Base-by-base conservation (phyloP, 1,140 invertebrate genomes). In the Lepidurus packardi region DNA sequence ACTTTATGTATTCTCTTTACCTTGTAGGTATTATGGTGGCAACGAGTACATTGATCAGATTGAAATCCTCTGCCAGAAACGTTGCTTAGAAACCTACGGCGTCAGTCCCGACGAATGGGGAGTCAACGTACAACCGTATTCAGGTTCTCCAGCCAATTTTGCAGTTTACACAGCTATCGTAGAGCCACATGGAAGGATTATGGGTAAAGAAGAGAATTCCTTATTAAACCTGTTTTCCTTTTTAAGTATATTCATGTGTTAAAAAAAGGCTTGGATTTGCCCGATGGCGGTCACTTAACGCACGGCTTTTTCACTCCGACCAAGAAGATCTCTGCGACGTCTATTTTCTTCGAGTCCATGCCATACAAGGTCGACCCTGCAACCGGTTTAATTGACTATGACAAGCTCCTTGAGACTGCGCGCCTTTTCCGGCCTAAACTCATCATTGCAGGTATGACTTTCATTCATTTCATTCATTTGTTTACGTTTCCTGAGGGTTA, bases 281-380 rank as follows among this genome's bases (percentile, higher is more conserved):
- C 96, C 10, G 97, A 99, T 86, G 98, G 98, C 78, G 98, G 98
- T 1, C 97, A 99, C 87, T 88, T 96, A 53, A 97, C 95, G 74
- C 97, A 98, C 84, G 97, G 93, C 80, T 98, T 97, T 85, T 94
- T 94, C 83, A 98, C 96, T 2, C 85, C 90, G 5, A 91, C 87
- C 2, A 98, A 97, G 84, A 97, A 95, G 86, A 95, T 99, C 42
- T 99, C 97, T 0, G 97, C 96, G 2, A 98, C 97, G 0, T 98
- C 97, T 0, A 92, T 98, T 65, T 99, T 97, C 87, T 99, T 99
- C 84, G 97, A 99, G 87, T 98, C 96, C 13, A 95, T 98, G 92
- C 97, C 97, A 6, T 99, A 99, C 83, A 98, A 98, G 86, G 88
- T 93, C 0, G 85, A 98, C 84, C 89, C 91, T 4, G 83, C 86